Base-by-base conservation (phyloP, 2,888 invertebrate species). In the Lydus trimaculatus region DNA sequence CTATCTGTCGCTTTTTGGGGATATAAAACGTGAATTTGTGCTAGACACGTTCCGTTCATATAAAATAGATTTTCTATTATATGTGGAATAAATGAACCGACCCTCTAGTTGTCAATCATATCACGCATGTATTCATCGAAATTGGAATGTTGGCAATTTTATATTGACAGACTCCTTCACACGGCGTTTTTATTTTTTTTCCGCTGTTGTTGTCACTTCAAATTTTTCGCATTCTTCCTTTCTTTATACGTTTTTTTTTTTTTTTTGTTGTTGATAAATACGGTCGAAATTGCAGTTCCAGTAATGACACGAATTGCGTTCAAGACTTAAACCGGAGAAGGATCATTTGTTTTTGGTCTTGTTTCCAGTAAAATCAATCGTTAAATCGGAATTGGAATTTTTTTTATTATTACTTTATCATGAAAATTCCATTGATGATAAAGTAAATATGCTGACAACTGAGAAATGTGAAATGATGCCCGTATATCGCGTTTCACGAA, bases 401-500 rank as follows among this genome's bases (percentile, higher is more conserved):
- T 43, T 28, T 4, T 2, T 4, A 28, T 28, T 7, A 33, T 33
- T n/a, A 43, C n/a, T n/a, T 43, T 4, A 43, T 43, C n/a, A 43
- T 43, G 20, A 48, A 13, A 48, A 48, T 20, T 9, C 20, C 17
- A 43, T 43, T 48, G 48, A 48, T 48, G 20, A 48, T 74, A 78
- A 78, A 78, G 76, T 75, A 78, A 78, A 73, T 73, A 77, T 72
- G 75, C 75, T 76, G 79, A 78, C 75, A 78, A 76, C 74, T 73
- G 75, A 73, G 74, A 76, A 77, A 76, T 74, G 77, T 75, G 76
- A 76, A 72, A 66, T 69, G 74, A 77, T 76, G 75, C 72, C 72
- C 67, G 64, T 71, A 72, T 78, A 80, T 80, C 78, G 75, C 75
- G 75, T 79, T 80, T 78, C 76, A 78, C 78, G 76, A 78, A 75